A percentile compares a stretch with the other conserved stretches of the same genome.
These are phyloP conservation scores for Anableps anableps DNA, from an alignment of 2,797 vertebrate genomes.

Conservation along the genomic window DNA sequence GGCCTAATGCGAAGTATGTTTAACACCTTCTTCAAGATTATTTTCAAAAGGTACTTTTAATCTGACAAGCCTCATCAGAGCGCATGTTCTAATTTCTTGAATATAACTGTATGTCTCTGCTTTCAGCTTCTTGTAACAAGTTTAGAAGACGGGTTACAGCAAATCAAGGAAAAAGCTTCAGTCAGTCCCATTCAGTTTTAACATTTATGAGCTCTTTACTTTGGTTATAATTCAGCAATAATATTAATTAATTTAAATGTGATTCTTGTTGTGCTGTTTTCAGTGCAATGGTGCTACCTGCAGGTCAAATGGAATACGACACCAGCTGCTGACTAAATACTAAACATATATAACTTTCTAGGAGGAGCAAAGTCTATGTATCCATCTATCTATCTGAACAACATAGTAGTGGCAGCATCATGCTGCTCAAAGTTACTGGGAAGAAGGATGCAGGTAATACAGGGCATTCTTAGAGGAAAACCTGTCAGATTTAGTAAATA, in stretches of 20 bases:
- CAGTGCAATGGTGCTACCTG: conserved; percentile 63
- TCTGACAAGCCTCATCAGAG: background rate
- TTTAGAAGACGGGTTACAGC: background rate
- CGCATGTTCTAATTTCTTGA: background rate
- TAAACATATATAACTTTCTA: background rate
- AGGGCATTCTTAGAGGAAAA: background rate
- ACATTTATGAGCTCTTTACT: background rate
- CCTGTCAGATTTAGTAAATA: background rate
- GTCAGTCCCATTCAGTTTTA: background rate
- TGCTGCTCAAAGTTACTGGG: background rate
- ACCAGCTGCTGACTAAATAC: background rate
- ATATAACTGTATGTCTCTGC: background rate
- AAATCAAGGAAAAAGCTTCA: background rate
- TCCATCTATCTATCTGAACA: background rate
- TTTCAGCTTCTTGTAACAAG: background rate
- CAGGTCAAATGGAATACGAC: conserved; percentile 55
- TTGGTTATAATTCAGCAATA: background rate
- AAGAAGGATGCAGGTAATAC: background rate
- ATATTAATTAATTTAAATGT: background rate
- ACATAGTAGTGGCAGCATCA: background rate
- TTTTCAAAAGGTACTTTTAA: background rate
- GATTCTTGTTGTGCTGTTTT: background rate
- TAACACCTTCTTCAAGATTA: background rate
- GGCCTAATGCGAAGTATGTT: too few species aligned
- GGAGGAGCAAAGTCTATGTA: conserved; percentile 1